Base-by-base conservation (phyloP, 2,113 vertebrate species). In the Chascanopsetta lugubris region DNA sequence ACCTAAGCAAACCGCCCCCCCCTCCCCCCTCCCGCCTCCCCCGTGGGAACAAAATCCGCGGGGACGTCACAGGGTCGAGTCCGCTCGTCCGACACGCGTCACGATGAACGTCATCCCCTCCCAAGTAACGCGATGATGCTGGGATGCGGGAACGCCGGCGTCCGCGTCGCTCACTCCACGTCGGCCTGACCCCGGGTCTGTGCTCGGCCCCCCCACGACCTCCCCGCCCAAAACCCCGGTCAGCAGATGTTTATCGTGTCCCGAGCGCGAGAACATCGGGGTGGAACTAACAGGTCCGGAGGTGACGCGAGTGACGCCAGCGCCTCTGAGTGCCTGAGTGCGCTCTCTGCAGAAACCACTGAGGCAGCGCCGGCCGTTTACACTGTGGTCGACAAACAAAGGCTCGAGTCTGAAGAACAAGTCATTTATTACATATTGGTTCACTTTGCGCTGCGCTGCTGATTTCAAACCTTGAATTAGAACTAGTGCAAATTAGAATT, bases 181-280 rank as follows among this genome's bases (percentile, higher is more conserved):
- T 18, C 30, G 53, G 15, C 61, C n/a, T 36, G 60, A 49, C 24
- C n/a, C 8, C 40, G n/a, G 42, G 26, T n/a, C 46, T 61, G n/a
- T 45, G 38, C 49, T n/a, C 9, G 36, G 15, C 24, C 47, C 24
- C 8, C 26, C 51, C 3, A n/a, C 12, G 25, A 6, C 10, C 56
- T 20, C 53, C 26, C 18, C 57, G 46, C 18, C 20, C 36, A 24
- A 29, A 53, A n/a, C n/a, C n/a, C 38, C 59, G 61, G 53, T 77
- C 61, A 75, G 69, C 80, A 80, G 83, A 87, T 87, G 30, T 25
- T 75, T 79, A 83, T 87, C 83, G 0, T 22, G 27, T 66, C 15
- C 22, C 66, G 49, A 55, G 46, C 62, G 79, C 36, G 21, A 67
- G 49, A 64, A 53, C 38, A 71, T 61, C 30, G 29, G 40, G 68